These are phyloP conservation scores for Epinotia demarniana DNA, from an alignment of 2,888 invertebrate species.

Conservation along the genomic window DNA sequence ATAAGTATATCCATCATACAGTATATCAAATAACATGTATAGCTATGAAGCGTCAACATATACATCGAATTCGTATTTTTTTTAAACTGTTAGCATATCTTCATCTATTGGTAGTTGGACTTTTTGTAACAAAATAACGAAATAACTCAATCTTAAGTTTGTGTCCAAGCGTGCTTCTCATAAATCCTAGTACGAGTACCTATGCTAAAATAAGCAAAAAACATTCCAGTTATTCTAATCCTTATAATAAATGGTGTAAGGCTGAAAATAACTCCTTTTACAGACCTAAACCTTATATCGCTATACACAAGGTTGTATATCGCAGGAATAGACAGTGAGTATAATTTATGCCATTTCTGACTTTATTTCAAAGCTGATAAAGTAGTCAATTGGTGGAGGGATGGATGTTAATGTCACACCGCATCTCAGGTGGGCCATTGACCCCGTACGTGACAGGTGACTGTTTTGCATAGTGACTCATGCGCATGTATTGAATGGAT, in stretches of 20 bases:
- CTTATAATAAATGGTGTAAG: slow-evolving; percentile 9
- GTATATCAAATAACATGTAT: too few species aligned
- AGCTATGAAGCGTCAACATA: too few species aligned
- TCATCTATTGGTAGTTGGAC: too few species aligned
- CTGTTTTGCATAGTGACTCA: slow-evolving; percentile 47
- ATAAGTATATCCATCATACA: too few species aligned
- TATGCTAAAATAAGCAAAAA: slow-evolving; percentile 13
- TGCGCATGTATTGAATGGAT: not conserved
- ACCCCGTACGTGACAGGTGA: slow-evolving; percentile 46
- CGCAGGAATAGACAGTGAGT: not conserved
- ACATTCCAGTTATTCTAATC: not conserved
- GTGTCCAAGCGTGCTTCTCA: slow-evolving; percentile 6
- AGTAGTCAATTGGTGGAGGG: not conserved
- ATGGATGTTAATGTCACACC: not conserved
- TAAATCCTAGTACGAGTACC: slow-evolving; percentile 10
- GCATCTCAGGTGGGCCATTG: slow-evolving; percentile 36
- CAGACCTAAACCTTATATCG: not conserved
- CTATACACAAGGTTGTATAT: not conserved
- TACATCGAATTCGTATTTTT: too few species aligned
- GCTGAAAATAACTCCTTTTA: not conserved
- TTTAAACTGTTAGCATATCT: too few species aligned
- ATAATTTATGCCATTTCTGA: not conserved
- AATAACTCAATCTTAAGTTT: not conserved
- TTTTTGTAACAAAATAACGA: not conserved
- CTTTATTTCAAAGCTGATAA: not conserved